These are phyloP conservation scores for Erythrocebus patas DNA, from an alignment of 2,113 vertebrate genomes.

Conservation along the genomic window DNA sequence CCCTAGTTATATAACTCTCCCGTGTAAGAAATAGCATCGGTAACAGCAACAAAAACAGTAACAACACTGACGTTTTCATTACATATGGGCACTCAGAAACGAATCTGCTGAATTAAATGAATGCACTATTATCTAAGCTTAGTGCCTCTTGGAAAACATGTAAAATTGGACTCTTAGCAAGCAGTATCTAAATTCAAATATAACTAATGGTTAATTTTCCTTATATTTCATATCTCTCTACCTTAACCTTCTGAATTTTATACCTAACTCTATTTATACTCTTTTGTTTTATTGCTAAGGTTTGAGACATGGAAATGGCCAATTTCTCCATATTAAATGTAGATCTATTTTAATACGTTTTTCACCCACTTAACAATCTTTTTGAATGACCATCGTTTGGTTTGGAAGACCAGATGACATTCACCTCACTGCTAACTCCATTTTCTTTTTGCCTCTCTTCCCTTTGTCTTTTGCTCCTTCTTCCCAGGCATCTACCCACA, in stretches of 20 bases:
- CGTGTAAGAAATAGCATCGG: not conserved
- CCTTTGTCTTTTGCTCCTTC: not conserved
- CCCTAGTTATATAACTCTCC: not conserved
- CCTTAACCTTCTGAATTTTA: slow-evolving; percentile 9
- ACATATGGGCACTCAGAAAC: slow-evolving; percentile 17
- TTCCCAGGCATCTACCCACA: not conserved
- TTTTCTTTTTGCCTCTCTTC: not conserved
- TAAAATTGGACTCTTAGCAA: slow-evolving; percentile 38
- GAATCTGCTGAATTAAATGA: slow-evolving; percentile 47
- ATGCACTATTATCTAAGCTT: slow-evolving; percentile 34
- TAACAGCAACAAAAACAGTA: not conserved
- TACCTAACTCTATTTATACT: not conserved
- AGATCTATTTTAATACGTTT: not conserved
- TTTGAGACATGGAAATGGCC: not conserved
- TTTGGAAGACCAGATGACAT: not conserved
- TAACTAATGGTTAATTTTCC: slow-evolving; percentile 20
- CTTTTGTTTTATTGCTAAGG: slow-evolving; percentile 6
- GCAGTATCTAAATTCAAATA: slow-evolving; percentile 29
- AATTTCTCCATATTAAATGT: not conserved
- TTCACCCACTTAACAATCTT: not conserved
- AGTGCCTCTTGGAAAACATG: slow-evolving; percentile 18
- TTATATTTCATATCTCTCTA: slow-evolving; percentile 3
- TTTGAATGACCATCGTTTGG: not conserved
- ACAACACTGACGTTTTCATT: slow-evolving; percentile 6
- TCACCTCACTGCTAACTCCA: not conserved